Base-by-base conservation (phyloP, 2,888 invertebrate species). In the Caenorhabditis imperialis region DNA sequence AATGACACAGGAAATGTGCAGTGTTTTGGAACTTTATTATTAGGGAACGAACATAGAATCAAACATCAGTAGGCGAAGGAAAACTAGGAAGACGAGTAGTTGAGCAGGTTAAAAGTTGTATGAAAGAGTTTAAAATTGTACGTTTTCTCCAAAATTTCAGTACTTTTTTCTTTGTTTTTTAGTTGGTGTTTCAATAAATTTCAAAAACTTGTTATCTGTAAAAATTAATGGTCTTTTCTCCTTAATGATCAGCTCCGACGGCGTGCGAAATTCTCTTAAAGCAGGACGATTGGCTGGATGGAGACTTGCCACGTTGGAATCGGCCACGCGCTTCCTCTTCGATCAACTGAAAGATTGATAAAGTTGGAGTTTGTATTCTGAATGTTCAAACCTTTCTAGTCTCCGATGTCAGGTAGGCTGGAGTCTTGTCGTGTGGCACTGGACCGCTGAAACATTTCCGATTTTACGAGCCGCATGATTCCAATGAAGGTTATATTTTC, bases 241-340 rank as follows among this genome's bases (percentile, higher is more conserved):
- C 0, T 63, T 63, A 63, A 30, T 63, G 16, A 62, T 78, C 75
- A 25, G 82, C 72, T 47, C 69, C 69, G 45, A 75, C 69, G 38
- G 82, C 84, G 47, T 80, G 75, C 48, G 80, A 65, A 60, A 85
- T 84, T 50, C 85, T 58, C 37, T 82, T 82, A 73, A 85, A 82
- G 47, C 78, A 78, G 12, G 85, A 78, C 33, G 78, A 78, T 63
- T 84, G 84, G 30, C 76, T 77, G 14, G 83, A 80, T 16, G 85
- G 81, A 4, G 79, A 78, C 7, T 71, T 77, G 16, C 81, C 81
- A 25, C 79, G 74, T 35, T 45, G 53, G 42, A 53, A 67, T 50
- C 73, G 67, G 6, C 78, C 73, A 16, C 77, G 71, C n/a, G 80
- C 82, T 54, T 72, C 74, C 67, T 82, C 82, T 55, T 82, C 80